Evolutionary conservation across 2,113 vertebrate species (phyloP).

Genomic region (Nycticebus coucang): DNA sequence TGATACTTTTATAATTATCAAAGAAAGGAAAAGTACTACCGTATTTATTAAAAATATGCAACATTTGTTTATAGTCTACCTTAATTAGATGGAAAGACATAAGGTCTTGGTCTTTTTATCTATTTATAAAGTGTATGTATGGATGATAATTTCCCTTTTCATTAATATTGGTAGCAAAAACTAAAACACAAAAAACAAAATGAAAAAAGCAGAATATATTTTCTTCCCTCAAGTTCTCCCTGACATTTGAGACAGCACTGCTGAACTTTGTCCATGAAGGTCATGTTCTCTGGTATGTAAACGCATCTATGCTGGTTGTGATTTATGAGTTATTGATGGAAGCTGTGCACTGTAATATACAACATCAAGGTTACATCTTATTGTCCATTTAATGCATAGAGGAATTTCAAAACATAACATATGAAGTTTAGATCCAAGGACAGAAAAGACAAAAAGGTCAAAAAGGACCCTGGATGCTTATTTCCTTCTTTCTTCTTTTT

Average conservation of each 20-base stretch:
- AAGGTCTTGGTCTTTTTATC: not conserved
- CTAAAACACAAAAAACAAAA: not conserved
- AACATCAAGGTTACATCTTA: slow-evolving; percentile 73
- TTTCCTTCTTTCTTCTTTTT: not conserved
- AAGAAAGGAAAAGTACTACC: not conserved
- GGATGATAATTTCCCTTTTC: not conserved
- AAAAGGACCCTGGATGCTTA: not conserved
- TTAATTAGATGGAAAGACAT: not conserved
- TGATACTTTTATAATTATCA: not conserved
- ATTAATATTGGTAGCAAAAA: slow-evolving; percentile 71
- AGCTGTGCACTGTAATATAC: slow-evolving; percentile 41
- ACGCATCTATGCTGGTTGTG: slow-evolving; percentile 67
- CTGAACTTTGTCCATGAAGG: slow-evolving; percentile 78
- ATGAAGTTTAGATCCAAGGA: slow-evolving; percentile 55
- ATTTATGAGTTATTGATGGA: slow-evolving; percentile 76
- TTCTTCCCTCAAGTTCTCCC: slow-evolving; percentile 26
- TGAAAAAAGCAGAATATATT: not conserved
- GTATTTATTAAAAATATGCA: not conserved
- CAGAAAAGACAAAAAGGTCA: slow-evolving; percentile 66
- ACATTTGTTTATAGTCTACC: not conserved
- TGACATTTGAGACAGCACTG: slow-evolving; percentile 61
- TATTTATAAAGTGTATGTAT: not conserved
- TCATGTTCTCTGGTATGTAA: slow-evolving; percentile 76
- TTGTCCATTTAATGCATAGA: slow-evolving; percentile 61
- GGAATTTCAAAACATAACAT: slow-evolving; percentile 55